Evolutionary conservation across 1,140 invertebrate genomes (phyloP).

Genomic region (Plectrocnemia conspersa): DNA sequence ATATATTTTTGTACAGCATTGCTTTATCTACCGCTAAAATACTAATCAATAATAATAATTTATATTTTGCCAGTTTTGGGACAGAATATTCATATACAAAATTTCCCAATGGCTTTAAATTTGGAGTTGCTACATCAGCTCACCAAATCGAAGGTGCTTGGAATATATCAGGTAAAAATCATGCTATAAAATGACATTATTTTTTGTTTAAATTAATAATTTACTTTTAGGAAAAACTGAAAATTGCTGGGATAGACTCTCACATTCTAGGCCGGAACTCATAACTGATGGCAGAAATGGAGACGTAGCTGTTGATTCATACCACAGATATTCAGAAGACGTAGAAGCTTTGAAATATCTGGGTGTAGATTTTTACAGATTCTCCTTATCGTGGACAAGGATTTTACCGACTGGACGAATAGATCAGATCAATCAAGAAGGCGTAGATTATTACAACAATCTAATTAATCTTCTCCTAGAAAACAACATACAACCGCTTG

Average conservation of each 20-base stretch:
- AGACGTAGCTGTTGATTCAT: conserved; percentile 65
- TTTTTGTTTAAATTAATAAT: conserved; percentile 5
- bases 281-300: conserved; percentile 54
- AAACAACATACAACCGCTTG: conserved; percentile 59
- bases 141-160: conserved; percentile 17
- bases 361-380: conserved; percentile 58
- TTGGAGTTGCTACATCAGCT: conserved; percentile 12
- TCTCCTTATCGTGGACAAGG: conserved; percentile 64
- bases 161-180: conserved; percentile 1
- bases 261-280: conserved; percentile 50
- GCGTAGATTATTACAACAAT: conserved; percentile 60
- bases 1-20: too few species aligned
- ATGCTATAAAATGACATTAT: background rate
- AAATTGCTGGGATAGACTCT: conserved; percentile 56
- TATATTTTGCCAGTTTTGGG: too few species aligned
- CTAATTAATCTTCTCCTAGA: conserved; percentile 56
- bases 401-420: conserved; percentile 57
- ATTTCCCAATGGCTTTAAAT: conserved; percentile 17
- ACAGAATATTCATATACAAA: too few species aligned
- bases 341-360: conserved; percentile 55
- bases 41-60: too few species aligned
- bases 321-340: conserved; percentile 63
- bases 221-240: background rate
- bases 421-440: conserved; percentile 55
- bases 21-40: too few species aligned